Percentiles rank a stretch among this genome's conserved stretches.
Evolutionary conservation across 2,113 vertebrate species (phyloP).

Genomic region (Osmerus eperlanus): DNA sequence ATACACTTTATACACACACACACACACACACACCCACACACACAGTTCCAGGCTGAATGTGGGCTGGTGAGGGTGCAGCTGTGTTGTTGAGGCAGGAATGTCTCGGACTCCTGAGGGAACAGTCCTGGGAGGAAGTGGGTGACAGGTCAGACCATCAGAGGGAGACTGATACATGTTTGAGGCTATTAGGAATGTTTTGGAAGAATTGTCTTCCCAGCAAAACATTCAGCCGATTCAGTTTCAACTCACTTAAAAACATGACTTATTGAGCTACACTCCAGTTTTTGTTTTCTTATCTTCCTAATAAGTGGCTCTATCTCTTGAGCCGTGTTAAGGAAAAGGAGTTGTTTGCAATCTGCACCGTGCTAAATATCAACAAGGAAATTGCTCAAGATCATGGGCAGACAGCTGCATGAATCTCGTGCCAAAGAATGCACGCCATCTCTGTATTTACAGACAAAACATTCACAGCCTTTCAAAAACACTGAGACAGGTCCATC

Average conservation of each 20-base stretch:
- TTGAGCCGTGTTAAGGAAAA: conserved; percentile 44
- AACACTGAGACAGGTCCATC: not conserved
- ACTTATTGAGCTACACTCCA: too few species aligned
- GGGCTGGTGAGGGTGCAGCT: not conserved
- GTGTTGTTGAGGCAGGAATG: not conserved
- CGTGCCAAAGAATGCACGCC: not conserved
- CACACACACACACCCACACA: not conserved
- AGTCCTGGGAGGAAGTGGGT: not conserved
- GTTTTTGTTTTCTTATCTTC: too few species aligned
- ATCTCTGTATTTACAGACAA: not conserved
- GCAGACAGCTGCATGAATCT: conserved; percentile 6
- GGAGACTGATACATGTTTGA: not conserved
- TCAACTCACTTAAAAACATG: too few species aligned
- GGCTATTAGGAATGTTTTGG: not conserved
- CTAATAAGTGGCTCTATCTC: too few species aligned
- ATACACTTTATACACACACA: not conserved
- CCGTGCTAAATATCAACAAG: conserved; percentile 1
- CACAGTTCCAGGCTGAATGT: too few species aligned
- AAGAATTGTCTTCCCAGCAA: not conserved
- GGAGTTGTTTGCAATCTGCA: conserved; percentile 27
- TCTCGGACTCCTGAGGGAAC: not conserved
- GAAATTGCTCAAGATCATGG: conserved; percentile 17
- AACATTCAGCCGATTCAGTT: too few species aligned
- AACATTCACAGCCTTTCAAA: not conserved
- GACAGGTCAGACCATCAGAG: not conserved